These are phyloP conservation scores for Drosophila virilis DNA, from an alignment of 1,140 invertebrate species.

Conservation along the genomic window DNA sequence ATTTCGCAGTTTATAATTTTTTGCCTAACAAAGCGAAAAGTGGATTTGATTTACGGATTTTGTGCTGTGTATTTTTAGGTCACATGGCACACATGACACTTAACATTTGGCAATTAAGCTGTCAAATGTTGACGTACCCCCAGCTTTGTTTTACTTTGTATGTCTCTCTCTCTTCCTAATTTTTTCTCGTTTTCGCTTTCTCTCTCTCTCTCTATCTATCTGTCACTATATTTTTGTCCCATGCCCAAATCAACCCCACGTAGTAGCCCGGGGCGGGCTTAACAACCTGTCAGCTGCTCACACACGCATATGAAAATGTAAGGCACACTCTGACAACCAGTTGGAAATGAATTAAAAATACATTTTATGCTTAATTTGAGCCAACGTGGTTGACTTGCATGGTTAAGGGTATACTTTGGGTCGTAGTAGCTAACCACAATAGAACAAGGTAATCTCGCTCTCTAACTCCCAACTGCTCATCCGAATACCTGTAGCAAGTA, in stretches of 20 bases:
- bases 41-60: conserved; percentile 9
- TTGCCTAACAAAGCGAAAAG: conserved; percentile 15
- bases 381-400: background rate
- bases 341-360: conserved; percentile 64
- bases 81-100: conserved; percentile 39
- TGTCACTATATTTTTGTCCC: background rate
- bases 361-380: conserved; percentile 62
- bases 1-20: conserved; percentile 12
- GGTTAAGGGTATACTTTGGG: background rate
- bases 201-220: background rate
- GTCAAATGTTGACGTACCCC: conserved; percentile 42
- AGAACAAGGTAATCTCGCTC: conserved; percentile 30
- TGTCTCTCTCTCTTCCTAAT: background rate
- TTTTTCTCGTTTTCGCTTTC: background rate
- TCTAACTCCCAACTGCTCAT: conserved; percentile 22
- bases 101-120: conserved; percentile 57
- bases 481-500: conserved; percentile 48
- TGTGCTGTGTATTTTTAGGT: conserved; percentile 38
- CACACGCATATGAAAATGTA: conserved; percentile 28
- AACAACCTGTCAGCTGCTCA: conserved; percentile 22
- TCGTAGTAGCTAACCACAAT: conserved; percentile 18
- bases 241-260: background rate
- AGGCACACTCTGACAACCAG: conserved; percentile 28
- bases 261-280: conserved; percentile 15
- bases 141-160: background rate